A percentile compares a stretch with the other conserved stretches of the same genome.
Conservation (phyloP, 2,113 vertebrate genomes). For the Clarias batrachus region DNA sequence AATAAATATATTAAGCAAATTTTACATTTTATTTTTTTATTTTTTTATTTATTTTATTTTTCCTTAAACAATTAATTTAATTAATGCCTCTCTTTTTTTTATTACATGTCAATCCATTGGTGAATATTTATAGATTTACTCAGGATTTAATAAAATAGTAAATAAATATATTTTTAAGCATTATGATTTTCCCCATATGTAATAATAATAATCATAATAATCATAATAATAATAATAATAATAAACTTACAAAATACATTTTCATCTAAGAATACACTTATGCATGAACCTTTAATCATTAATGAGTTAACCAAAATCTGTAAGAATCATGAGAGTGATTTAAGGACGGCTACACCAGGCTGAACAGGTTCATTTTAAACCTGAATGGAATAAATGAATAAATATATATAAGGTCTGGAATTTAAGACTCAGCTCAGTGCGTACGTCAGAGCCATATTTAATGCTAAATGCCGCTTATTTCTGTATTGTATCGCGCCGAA, state of each 20-base stretch:
- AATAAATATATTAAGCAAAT: not conserved
- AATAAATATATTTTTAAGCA: too few species aligned
- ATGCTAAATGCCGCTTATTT: not conserved
- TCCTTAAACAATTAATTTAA: not conserved
- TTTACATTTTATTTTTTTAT: too few species aligned
- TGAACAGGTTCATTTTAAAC: not conserved
- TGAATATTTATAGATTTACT: not conserved
- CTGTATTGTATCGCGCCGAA: slow-evolving; percentile 60
- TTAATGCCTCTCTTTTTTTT: not conserved
- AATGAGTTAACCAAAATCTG: not conserved
- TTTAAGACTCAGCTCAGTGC: not conserved
- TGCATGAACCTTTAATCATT: not conserved
- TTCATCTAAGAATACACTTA: not conserved
- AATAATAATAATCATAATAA: not conserved
- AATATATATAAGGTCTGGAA: not conserved
- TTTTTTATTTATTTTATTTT: not conserved
- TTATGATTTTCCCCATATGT: too few species aligned
- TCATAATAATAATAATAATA: not conserved
- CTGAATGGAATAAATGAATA: not conserved
- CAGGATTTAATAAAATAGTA: not conserved
- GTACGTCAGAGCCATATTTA: not conserved
- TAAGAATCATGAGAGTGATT: not conserved
- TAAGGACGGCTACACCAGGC: not conserved
- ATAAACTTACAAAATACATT: not conserved
- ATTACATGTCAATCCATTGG: not conserved